Base-by-base conservation (phyloP, 2,797 vertebrate genomes). In the Microchirus variegatus region DNA sequence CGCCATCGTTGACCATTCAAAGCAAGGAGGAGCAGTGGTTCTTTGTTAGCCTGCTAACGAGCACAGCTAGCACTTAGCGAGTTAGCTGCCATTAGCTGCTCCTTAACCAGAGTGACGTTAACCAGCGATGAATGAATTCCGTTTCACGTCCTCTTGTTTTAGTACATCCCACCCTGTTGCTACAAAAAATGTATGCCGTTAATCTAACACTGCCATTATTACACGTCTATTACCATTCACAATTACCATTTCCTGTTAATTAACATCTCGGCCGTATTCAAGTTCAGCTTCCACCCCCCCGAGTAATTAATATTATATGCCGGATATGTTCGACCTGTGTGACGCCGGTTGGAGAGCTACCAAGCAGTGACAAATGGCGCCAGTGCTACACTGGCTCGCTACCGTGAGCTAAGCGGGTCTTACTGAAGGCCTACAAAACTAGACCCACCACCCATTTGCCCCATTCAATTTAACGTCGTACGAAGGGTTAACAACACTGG, bases 41-140 rank as follows among this genome's bases (percentile, higher is more conserved):
- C 90, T 92, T 91, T 92, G 90, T 91, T 92, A 92, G 89, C 90
- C 19, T 43, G 82, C 81, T 82, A 81, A 75, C 67, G 9, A 61
- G 49, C 43, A 56, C 16, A 42, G 80, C 75, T 87, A 82, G 64
- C 83, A 46, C 10, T 1, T 11, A 69, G 87, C 89, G 81, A 78
- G 86, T 83, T 89, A 85, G 84, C 82, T 66, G 37, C 38, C 46
- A 17, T 43, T 48, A 63, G 82, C 84, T 83, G 74, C 80, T 78
- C 63, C 65, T 42, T 62, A 43, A 84, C 80, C 72, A 63, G 55
- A 12, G 41, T 78, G 36, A 77, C 67, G 65, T 61, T 69, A 73
- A 70, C 67, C 62, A 59, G 40, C 43, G 59, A 64, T 65, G 57
- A 68, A 53, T 66, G 53, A 63, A 67, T 70, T 74, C 71, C 77